Evolutionary conservation across 2,113 vertebrate genomes (phyloP).

Genomic region (Gavialis gangeticus): DNA sequence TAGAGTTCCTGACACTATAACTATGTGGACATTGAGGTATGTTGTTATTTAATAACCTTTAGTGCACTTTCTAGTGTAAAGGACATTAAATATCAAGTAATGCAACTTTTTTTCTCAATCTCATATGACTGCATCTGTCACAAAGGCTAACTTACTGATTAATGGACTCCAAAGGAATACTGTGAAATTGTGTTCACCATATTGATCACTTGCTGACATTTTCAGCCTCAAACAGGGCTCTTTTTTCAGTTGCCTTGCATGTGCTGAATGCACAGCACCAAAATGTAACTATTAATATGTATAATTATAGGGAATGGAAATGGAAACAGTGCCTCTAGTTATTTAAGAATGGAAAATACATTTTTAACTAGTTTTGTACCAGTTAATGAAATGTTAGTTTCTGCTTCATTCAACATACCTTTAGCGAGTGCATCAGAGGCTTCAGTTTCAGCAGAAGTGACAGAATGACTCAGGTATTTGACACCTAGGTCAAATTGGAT

Average conservation of each 20-base stretch:
- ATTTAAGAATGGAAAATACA: not conserved
- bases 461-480: not conserved
- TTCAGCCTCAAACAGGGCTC: not conserved
- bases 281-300: not conserved
- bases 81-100: constrained; percentile 66
- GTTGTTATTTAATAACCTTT: constrained; percentile 52
- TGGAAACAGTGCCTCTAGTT: not conserved
- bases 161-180: constrained; percentile 49
- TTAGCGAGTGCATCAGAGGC: not conserved
- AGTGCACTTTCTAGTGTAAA: constrained; percentile 50
- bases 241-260: not conserved
- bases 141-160: constrained; percentile 56
- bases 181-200: constrained; percentile 7
- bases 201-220: constrained; percentile 52
- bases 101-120: not conserved
- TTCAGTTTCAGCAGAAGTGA: not conserved
- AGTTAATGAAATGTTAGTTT: not conserved
- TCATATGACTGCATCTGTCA: constrained; percentile 54
- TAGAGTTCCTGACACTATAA: not conserved
- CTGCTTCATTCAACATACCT: not conserved
- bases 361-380: not conserved
- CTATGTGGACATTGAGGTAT: constrained; percentile 30
- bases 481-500: not conserved
- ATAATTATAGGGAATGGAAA: not conserved
- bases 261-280: not conserved